phyloP scores from a whole-genome alignment of 1,140 invertebrate genomes.

The Heliothis virescens region DNA sequence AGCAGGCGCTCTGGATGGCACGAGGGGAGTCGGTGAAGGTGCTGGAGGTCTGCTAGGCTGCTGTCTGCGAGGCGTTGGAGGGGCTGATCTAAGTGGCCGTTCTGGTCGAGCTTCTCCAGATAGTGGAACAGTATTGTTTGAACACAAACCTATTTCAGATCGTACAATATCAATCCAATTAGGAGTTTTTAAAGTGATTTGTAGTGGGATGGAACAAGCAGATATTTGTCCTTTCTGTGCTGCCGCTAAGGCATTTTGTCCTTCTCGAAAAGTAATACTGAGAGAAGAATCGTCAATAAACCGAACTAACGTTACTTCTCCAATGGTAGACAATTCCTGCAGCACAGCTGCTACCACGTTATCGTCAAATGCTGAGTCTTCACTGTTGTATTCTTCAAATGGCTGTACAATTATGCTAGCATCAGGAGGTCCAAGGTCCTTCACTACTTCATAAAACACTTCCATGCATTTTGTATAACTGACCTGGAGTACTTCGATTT shows the following conservation, averaged over 20 bases:
- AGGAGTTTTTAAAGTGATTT: constrained; percentile 92
- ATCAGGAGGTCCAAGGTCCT: constrained; percentile 96
- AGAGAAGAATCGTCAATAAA: constrained; percentile 95
- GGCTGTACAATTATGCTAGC: constrained; percentile 95
- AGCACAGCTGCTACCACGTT: constrained; percentile 91
- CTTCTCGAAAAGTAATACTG: constrained; percentile 96
- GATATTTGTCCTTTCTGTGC: constrained; percentile 84
- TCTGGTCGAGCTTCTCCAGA: constrained; percentile 82
- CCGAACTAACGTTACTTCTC: constrained; percentile 95
- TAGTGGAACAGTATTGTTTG: constrained; percentile 93
- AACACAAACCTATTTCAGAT: constrained; percentile 93
- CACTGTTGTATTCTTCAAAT: constrained; percentile 78
- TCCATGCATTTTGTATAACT: constrained; percentile 90
- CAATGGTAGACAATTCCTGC: constrained; percentile 91
- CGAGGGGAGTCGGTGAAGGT: constrained; percentile 87
- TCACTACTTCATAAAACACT: constrained; percentile 94
- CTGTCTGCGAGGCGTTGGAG: constrained; percentile 82
- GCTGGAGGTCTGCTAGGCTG: constrained; percentile 85
- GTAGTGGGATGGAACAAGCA: constrained; percentile 90
- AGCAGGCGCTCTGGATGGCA: constrained; percentile 87
- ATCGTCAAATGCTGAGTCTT: constrained; percentile 88
- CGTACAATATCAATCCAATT: constrained; percentile 94
- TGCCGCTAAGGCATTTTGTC: constrained; percentile 93
- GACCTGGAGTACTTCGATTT: constrained; percentile 94
- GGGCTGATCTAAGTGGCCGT: constrained; percentile 79